Conservation (phyloP, 2,113 vertebrate species). For the Rhynchomys soricoides region DNA sequence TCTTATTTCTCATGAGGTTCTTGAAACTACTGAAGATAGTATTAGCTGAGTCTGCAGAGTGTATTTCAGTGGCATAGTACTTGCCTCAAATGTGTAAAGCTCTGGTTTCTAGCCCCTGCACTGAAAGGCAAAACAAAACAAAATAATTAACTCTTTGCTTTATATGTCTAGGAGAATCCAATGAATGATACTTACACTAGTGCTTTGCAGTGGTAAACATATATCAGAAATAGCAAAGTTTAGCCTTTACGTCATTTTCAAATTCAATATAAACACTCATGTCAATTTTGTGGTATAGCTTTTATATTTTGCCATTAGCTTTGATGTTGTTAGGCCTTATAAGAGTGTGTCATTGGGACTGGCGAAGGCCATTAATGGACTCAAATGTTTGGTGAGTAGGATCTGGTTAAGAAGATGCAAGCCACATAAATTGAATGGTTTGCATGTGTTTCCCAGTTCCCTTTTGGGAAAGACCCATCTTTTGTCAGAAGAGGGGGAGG, state of each 20-base stretch:
- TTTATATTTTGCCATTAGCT: slow-evolving; percentile 74
- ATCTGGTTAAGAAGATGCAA: slow-evolving; percentile 54
- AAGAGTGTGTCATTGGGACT: slow-evolving; percentile 61
- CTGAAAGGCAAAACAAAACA: not conserved
- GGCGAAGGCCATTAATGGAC: not conserved
- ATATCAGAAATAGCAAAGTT: slow-evolving; percentile 63
- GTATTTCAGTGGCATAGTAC: not conserved
- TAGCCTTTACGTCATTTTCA: slow-evolving; percentile 63
- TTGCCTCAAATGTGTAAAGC: not conserved
- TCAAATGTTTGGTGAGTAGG: slow-evolving; percentile 36
- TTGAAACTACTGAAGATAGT: slow-evolving; percentile 49
- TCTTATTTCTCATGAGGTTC: slow-evolving; percentile 46
- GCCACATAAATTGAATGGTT: not conserved
- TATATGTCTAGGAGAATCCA: slow-evolving; percentile 17
- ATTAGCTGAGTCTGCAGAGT: not conserved
- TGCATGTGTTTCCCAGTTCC: not conserved
- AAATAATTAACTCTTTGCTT: slow-evolving; percentile 69
- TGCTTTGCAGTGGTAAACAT: slow-evolving; percentile 55
- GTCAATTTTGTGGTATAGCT: slow-evolving; percentile 72
- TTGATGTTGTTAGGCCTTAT: not conserved
- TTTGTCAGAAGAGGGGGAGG: slow-evolving; percentile 53
- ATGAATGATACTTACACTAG: slow-evolving; percentile 40
- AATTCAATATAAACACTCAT: slow-evolving; percentile 26
- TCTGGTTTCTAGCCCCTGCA: not conserved
- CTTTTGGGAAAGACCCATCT: slow-evolving; percentile 42